Percentiles rank a stretch among this genome's conserved stretches.
Evolutionary conservation across 1,140 invertebrate species (phyloP).

Genomic region (Vanessa atalanta): DNA sequence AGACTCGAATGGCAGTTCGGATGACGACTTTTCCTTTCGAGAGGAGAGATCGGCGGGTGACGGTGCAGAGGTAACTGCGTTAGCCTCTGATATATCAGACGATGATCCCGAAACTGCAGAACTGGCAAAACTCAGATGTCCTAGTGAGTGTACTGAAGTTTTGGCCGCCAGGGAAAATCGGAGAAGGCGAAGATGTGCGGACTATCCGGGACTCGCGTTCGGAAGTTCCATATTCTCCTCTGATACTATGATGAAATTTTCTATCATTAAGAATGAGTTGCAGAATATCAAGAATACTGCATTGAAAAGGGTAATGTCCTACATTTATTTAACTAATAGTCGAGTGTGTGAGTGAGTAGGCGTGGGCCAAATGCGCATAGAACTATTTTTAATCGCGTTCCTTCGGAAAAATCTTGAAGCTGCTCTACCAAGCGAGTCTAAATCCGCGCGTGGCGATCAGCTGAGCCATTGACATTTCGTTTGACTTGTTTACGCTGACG

Average conservation of each 20-base stretch:
- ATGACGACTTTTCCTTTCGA: slow-evolving; percentile 73
- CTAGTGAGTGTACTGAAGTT: slow-evolving; percentile 92
- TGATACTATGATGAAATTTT: slow-evolving; percentile 98
- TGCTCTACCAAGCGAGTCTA: slow-evolving; percentile 49
- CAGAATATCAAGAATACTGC: slow-evolving; percentile 98
- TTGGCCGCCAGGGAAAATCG: slow-evolving; percentile 91
- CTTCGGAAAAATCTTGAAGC: slow-evolving; percentile 58
- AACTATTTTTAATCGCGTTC: slow-evolving; percentile 75
- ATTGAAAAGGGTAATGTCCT: slow-evolving; percentile 93
- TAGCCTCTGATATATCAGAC: slow-evolving; percentile 72
- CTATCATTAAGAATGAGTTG: slow-evolving; percentile 97
- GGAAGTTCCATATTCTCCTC: slow-evolving; percentile 96
- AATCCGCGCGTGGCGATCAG: slow-evolving; percentile 70
- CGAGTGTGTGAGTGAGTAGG: slow-evolving; percentile 55
- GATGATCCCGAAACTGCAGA: slow-evolving; percentile 89
- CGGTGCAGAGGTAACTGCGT: slow-evolving; percentile 62
- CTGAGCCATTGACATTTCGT: slow-evolving; percentile 75
- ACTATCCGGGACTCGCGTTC: slow-evolving; percentile 95
- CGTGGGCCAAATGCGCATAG: slow-evolving; percentile 74
- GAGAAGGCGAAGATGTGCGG: slow-evolving; percentile 88
- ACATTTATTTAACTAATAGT: slow-evolving; percentile 58
- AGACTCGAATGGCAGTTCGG: slow-evolving; percentile 64
- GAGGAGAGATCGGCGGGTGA: slow-evolving; percentile 73
- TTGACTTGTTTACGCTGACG: slow-evolving; percentile 73
- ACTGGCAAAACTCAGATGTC: slow-evolving; percentile 90